A percentile compares a stretch with the other conserved stretches of the same genome.
Conservation (phyloP, 2,888 invertebrate species). For the Sminthurinus aureus region DNA sequence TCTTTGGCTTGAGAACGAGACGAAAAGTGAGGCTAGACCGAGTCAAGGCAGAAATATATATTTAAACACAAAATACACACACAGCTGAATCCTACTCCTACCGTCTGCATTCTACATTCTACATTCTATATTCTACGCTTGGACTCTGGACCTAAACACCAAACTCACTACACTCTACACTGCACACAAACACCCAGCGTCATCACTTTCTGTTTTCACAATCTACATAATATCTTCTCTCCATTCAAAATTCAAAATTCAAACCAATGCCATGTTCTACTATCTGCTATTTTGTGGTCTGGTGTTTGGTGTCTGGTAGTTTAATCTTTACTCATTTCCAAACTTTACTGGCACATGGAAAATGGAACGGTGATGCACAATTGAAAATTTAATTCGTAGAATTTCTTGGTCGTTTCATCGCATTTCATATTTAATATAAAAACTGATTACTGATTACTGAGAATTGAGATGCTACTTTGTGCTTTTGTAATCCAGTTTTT, state of each 20-base stretch:
- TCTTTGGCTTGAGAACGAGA: background rate
- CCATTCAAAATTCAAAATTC: background rate
- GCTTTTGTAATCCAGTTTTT: too few species aligned
- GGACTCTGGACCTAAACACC: constrained; percentile 16
- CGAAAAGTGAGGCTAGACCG: constrained; percentile 5
- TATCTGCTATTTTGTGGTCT: too few species aligned
- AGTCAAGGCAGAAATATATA: background rate
- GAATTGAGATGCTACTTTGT: too few species aligned
- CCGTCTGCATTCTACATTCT: background rate
- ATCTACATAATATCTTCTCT: background rate
- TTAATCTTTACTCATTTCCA: too few species aligned
- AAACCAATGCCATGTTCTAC: background rate
- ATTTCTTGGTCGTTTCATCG: too few species aligned
- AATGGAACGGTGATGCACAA: too few species aligned
- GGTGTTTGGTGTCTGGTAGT: too few species aligned
- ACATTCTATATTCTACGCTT: background rate
- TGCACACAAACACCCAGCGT: background rate
- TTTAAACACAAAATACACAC: background rate
- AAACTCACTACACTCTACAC: too few species aligned
- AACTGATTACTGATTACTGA: too few species aligned
- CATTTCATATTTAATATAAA: too few species aligned
- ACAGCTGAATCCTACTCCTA: background rate
- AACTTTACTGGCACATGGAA: too few species aligned
- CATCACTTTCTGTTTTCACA: constrained; percentile 1
- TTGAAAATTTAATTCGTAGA: too few species aligned